Evolutionary conservation across 2,888 invertebrate genomes (phyloP).

Genomic region (Elegia similella): DNA sequence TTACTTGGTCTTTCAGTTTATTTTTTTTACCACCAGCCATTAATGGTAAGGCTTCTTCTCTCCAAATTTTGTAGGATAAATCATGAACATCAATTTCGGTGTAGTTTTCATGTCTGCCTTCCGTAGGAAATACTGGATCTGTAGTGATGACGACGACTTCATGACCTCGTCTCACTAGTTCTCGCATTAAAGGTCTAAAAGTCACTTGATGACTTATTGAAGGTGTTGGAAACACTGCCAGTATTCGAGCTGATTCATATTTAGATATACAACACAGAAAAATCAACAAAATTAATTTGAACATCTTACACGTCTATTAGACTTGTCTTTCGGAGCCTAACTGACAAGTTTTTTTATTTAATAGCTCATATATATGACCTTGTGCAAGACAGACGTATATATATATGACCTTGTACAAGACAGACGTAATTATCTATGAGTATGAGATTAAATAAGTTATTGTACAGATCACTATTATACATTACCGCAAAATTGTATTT

Average conservation of each 20-base stretch:
- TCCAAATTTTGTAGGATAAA: slow-evolving; percentile 40
- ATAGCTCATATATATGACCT: neutral
- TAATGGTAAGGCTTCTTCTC: slow-evolving; percentile 19
- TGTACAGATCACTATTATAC: too few species aligned
- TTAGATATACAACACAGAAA: neutral
- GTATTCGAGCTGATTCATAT: slow-evolving; percentile 37
- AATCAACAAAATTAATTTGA: neutral
- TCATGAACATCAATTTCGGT: slow-evolving; percentile 48
- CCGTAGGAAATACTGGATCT: slow-evolving; percentile 35
- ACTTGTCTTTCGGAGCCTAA: neutral
- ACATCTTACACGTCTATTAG: neutral
- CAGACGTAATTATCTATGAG: too few species aligned
- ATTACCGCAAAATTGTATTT: too few species aligned
- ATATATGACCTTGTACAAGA: too few species aligned
- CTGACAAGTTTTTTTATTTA: neutral
- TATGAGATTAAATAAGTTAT: too few species aligned
- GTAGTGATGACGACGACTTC: slow-evolving; percentile 49
- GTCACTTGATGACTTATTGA: slow-evolving; percentile 55
- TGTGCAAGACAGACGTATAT: neutral
- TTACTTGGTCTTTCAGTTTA: slow-evolving; percentile 19
- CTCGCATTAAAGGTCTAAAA: slow-evolving; percentile 41
- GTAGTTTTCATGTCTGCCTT: slow-evolving; percentile 34
- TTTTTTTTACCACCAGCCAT: slow-evolving; percentile 23
- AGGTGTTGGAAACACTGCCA: slow-evolving; percentile 43
- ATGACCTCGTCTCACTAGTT: slow-evolving; percentile 50